Base-by-base conservation (phyloP, 2,888 invertebrate genomes). In the Pyrgus malvae region DNA sequence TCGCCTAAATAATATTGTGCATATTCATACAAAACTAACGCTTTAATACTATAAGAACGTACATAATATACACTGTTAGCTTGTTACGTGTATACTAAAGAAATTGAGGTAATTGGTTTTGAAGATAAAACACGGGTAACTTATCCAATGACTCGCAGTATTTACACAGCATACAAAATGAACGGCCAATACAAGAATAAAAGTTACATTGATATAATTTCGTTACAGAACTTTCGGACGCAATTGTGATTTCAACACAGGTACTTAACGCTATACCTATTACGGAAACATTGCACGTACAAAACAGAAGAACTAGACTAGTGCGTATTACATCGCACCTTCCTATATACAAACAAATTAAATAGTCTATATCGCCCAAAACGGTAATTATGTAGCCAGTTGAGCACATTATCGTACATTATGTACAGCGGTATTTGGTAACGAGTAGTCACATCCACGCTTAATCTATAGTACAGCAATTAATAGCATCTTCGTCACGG, bases 91-190 rank as follows among this genome's bases (percentile, higher is more conserved):
- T 80, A 83, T 72, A 77, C 83, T 88, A 85, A 83, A 83, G 84
- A 87, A 80, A 86, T 86, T 89, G 90, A 90, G 90, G 90, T 90
- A 90, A 88, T 87, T 82, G 89, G 89, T 89, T 89, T 78, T 74
- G 84, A 85, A 84, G 78, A 83, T 72, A 81, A 79, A 78, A 82
- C 75, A 74, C 75, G 83, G 89, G 85, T 87, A 87, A 88, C 87
- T 89, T 79, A 85, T 85, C 83, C 85, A 85, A 87, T 85, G 81
- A 86, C 83, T 86, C 76, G 75, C 79, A 81, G 78, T 87, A 86
- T 85, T 80, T 83, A 86, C 85, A 85, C 70, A 78, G 71, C 68
- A 69, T 71, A 70, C 64, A 56, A 64, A 63, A 68, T 57, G 69
- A 59, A 31, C 31, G 57, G 45, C 42, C 51, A 46, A 57, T 56